Base-by-base conservation (phyloP, 2,113 vertebrate genomes). In the Ornithorhynchus anatinus region DNA sequence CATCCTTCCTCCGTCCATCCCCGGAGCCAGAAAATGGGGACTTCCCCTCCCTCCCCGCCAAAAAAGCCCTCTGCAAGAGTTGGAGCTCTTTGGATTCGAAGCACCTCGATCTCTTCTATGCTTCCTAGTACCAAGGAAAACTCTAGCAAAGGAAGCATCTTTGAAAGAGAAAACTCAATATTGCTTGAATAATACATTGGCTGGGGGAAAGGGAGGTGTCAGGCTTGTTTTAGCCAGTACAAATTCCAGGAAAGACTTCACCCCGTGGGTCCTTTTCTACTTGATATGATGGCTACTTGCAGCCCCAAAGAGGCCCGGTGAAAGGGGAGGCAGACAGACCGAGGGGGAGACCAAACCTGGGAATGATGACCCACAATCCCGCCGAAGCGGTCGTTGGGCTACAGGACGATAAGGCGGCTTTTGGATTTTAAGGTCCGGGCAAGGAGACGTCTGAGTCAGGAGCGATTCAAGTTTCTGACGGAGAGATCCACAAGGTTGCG, bases 351-450 rank as follows among this genome's bases (percentile, higher is more conserved):
- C 4, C n/a, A 61, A 27, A 13, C 25, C 83, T 71, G 59, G 38
- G 68, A 68, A 60, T 70, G 56, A 7, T 10, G 40, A 40, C 65
- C 27, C 7, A 64, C 63, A 48, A 48, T 48, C 45, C 72, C 59
- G 61, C 2, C 62, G 82, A 72, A 80, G 16, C 20, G 53, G 39
- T 74, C 31, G 48, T 31, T 72, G 59, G 44, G 69, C 73, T 58
- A 76, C 68, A 66, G 40, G 76, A 65, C 12, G 20, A 25, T 33
- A 44, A 23, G 7, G 60, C 15, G 53, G 2, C 16, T 48, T 59
- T 39, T n/a, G 36, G 17, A 68, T 81, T 69, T 43, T 29, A 66
- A 43, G 38, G 47, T 8, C 60, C 44, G 59, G 39, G 22, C 57
- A 59, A 25, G 43, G 57, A 60, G 27, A 37, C 50, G 53, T 81